Evolutionary conservation across 2,888 invertebrate species (phyloP).

Genomic region (Iselma pallidipennis): DNA sequence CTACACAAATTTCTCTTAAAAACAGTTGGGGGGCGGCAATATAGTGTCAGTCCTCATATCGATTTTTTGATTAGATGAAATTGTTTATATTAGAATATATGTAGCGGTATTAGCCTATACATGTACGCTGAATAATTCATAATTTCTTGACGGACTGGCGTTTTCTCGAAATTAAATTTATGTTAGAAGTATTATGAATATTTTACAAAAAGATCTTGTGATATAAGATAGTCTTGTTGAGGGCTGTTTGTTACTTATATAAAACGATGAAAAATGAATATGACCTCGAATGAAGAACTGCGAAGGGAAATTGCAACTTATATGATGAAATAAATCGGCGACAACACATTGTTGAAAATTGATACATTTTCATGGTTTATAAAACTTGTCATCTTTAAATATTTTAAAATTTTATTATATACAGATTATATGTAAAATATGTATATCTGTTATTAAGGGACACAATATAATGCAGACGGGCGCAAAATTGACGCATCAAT

Average conservation of each 20-base stretch:
- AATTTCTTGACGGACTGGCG: not conserved
- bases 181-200: not conserved
- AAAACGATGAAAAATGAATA: conserved; percentile 2
- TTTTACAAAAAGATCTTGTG: not conserved
- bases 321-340: conserved; percentile 9
- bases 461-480: not conserved
- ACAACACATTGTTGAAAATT: conserved; percentile 7
- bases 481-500: not conserved
- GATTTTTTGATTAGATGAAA: not conserved
- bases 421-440: no score
- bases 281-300: conserved; percentile 7
- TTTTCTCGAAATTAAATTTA: conserved; percentile 4
- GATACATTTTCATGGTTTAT: conserved; percentile 14
- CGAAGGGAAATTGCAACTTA: conserved; percentile 13
- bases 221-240: not conserved
- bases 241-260: not conserved
- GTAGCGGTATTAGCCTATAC: no score
- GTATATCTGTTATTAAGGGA: not conserved
- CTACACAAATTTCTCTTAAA: not conserved
- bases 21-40: not conserved
- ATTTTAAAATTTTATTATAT: not conserved
- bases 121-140: conserved; percentile 1
- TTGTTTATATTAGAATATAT: not conserved
- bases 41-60: no score
- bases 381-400: not conserved